phyloP scores from a whole-genome alignment of 2,888 invertebrate species.

The Omphaloscelis lunosa region DNA sequence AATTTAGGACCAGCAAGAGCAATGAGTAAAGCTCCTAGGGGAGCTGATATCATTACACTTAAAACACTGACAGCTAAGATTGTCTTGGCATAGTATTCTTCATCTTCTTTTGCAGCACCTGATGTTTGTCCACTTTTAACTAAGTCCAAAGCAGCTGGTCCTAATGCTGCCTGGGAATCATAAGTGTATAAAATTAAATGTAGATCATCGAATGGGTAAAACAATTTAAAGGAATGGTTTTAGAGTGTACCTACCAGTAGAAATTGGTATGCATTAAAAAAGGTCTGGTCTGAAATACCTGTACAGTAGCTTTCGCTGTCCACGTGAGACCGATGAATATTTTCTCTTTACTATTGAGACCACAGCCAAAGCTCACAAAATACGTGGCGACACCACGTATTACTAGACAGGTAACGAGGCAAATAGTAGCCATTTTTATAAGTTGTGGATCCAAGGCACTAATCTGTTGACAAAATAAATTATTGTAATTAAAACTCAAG shows the following conservation, averaged over 20 bases:
- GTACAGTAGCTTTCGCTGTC: constrained; percentile 97
- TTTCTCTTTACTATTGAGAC: constrained; percentile 94
- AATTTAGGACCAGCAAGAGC: constrained; percentile 92
- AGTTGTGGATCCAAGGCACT: constrained; percentile 91
- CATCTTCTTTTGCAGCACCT: constrained; percentile 79
- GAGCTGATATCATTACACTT: constrained; percentile 94
- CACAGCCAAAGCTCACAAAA: constrained; percentile 92
- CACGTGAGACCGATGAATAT: constrained; percentile 95
- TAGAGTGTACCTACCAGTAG: too few relatives aligned
- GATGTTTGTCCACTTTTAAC: constrained; percentile 83
- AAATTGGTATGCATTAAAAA: neutral
- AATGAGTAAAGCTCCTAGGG: constrained; percentile 93
- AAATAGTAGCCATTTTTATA: constrained; percentile 92
- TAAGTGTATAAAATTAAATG: neutral
- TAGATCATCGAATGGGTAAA: neutral
- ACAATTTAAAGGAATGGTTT: neutral
- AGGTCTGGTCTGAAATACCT: constrained; percentile 87
- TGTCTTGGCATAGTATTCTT: constrained; percentile 90
- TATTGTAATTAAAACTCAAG: neutral
- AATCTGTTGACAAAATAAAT: constrained; percentile 73
- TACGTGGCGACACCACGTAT: constrained; percentile 91
- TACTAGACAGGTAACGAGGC: constrained; percentile 91
- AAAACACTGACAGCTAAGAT: constrained; percentile 93
- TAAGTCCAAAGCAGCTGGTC: constrained; percentile 92
- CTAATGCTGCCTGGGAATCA: constrained; percentile 92